Evolutionary conservation across 2,797 vertebrate species (phyloP).

Genomic region (Danio jaintianensis): DNA sequence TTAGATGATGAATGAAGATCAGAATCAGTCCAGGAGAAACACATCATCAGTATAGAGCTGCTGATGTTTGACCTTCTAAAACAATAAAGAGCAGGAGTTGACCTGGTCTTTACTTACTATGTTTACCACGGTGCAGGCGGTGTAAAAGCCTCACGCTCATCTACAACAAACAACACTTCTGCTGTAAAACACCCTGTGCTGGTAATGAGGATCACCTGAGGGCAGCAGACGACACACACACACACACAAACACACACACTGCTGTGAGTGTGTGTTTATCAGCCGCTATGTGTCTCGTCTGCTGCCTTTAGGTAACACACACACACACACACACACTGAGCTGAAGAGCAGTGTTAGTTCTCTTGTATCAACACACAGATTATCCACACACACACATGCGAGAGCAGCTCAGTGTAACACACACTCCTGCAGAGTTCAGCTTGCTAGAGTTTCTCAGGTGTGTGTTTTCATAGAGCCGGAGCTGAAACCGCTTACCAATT

Average conservation of each 20-base stretch:
- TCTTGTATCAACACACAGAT: too few species aligned
- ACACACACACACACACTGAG: not conserved
- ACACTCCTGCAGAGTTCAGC: too few species aligned
- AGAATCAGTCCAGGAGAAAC: too few species aligned
- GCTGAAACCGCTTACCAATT: too few species aligned
- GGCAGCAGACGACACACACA: too few species aligned
- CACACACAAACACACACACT: too few species aligned
- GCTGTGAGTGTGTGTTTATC: too few species aligned
- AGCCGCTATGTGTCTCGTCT: not conserved
- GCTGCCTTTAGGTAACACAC: not conserved
- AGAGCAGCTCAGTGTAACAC: too few species aligned
- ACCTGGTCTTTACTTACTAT: constrained; percentile 95
- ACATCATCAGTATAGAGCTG: not conserved
- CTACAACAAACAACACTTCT: constrained; percentile 95
- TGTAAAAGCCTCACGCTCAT: constrained; percentile 89
- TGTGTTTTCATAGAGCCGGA: too few species aligned
- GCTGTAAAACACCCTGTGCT: constrained; percentile 88
- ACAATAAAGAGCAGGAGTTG: constrained; percentile 80
- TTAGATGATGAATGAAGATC: not conserved
- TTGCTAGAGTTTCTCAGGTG: too few species aligned
- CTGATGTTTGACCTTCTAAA: constrained; percentile 47
- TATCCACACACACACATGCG: not conserved
- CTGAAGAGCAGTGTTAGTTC: not conserved
- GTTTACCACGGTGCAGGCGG: constrained; percentile 90
- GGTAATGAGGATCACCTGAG: constrained; percentile 66